A percentile compares a stretch with the other conserved stretches of the same genome.
Evolutionary conservation across 2,888 invertebrate genomes (phyloP).

Genomic region (Zaprionus obscuricornis): DNA sequence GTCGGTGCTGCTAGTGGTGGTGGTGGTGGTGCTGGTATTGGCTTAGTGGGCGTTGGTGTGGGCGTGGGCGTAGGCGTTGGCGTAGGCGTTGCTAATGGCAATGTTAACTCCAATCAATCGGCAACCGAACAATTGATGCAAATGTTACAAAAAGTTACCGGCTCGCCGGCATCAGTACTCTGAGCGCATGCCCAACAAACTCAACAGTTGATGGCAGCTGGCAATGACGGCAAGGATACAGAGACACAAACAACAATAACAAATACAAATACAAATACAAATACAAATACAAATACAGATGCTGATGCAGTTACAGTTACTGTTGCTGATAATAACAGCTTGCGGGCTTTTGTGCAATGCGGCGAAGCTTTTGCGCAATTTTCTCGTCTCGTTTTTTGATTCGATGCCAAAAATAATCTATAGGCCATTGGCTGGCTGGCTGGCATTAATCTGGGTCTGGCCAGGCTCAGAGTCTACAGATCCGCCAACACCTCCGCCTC

Average conservation of each 20-base stretch:
- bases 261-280: neutral
- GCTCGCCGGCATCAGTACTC: conserved; percentile 63
- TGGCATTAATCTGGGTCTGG: conserved; percentile 26
- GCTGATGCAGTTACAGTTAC: conserved; percentile 19
- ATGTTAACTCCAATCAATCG: conserved; percentile 63
- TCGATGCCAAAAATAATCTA: conserved; percentile 74
- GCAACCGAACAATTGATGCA: conserved; percentile 83
- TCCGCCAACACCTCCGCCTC: too few species aligned
- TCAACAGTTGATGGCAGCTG: conserved; percentile 2
- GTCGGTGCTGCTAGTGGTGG: conserved; percentile 31
- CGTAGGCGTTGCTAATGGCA: conserved; percentile 29
- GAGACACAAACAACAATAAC: neutral
- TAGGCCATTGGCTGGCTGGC: conserved; percentile 51
- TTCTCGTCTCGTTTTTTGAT: conserved; percentile 53
- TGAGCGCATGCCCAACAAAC: conserved; percentile 53
- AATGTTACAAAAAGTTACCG: conserved; percentile 82
- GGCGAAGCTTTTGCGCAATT: conserved; percentile 48
- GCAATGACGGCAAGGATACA: conserved; percentile 25
- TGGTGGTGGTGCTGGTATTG: conserved; percentile 36
- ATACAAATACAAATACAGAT: neutral
- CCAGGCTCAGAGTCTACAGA: too few species aligned
- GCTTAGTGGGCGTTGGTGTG: conserved; percentile 53
- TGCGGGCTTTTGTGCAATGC: conserved; percentile 46
- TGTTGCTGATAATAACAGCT: conserved; percentile 35
- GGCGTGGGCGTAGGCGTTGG: conserved; percentile 40